Percentiles rank a stretch among this genome's conserved stretches.
Evolutionary conservation across 2,113 vertebrate species (phyloP).

Genomic region (Perca fluviatilis): DNA sequence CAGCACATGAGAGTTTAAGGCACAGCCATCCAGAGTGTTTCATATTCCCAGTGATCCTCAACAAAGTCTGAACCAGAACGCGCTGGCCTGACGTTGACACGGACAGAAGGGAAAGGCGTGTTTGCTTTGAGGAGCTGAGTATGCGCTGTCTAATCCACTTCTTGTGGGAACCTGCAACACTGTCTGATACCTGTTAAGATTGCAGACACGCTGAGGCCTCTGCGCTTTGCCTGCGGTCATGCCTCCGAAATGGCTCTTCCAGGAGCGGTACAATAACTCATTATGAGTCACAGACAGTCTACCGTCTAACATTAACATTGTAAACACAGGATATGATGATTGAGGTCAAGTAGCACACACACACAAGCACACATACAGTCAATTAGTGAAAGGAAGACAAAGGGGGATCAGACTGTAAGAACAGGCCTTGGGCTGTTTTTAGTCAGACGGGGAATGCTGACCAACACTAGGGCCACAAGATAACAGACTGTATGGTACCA

Average conservation of each 20-base stretch:
- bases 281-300: conserved; percentile 76
- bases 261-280: conserved; percentile 60
- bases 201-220: conserved; percentile 65
- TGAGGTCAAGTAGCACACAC: conserved; percentile 12
- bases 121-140: conserved; percentile 74
- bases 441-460: conserved; percentile 32
- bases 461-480: conserved; percentile 19
- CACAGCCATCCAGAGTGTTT: conserved; percentile 20
- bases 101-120: conserved; percentile 51
- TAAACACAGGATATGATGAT: conserved; percentile 71
- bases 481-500: conserved; percentile 28
- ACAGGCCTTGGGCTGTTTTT: conserved; percentile 43
- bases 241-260: conserved; percentile 39
- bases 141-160: conserved; percentile 75
- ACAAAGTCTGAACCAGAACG: conserved; percentile 18
- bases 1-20: conserved; percentile 45
- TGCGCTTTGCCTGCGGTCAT: conserved; percentile 55
- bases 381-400: conserved; percentile 58
- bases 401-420: conserved; percentile 44
- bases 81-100: conserved; percentile 54
- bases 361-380: conserved; percentile 13
- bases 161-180: conserved; percentile 81
- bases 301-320: conserved; percentile 50
- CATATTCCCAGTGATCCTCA: conserved; percentile 45
- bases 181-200: conserved; percentile 78